A percentile compares a stretch with the other conserved stretches of the same genome.
Evolutionary conservation across 1,140 invertebrate species (phyloP).

Genomic region (Drosophila pachea): DNA sequence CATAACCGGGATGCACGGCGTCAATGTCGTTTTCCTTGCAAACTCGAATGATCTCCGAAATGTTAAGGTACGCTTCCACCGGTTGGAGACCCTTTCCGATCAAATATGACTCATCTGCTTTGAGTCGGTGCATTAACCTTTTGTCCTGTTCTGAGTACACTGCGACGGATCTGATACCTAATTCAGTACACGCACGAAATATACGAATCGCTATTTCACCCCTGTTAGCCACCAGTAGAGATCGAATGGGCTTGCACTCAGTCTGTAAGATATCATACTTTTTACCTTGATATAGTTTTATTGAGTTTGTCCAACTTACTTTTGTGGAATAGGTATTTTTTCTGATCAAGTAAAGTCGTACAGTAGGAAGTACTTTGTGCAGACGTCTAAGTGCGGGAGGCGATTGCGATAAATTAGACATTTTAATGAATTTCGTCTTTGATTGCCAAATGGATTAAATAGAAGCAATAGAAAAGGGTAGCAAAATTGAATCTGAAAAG

Average conservation of each 20-base stretch:
- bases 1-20: slow-evolving; percentile 99
- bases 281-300: too few species aligned
- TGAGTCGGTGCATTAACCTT: slow-evolving; percentile 98
- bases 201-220: slow-evolving; percentile 99
- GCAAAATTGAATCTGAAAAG: too few species aligned
- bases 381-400: too few species aligned
- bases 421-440: too few species aligned
- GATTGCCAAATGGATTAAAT: too few species aligned
- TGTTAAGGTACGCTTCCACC: slow-evolving; percentile 98
- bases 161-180: slow-evolving; percentile 97
- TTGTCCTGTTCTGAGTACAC: slow-evolving; percentile 99
- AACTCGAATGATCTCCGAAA: slow-evolving; percentile 97
- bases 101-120: slow-evolving; percentile 98
- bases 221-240: slow-evolving; percentile 95
- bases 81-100: slow-evolving; percentile 97
- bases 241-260: slow-evolving; percentile 94
- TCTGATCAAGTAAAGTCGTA: too few species aligned
- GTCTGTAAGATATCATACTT: slow-evolving; percentile 52
- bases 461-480: too few species aligned
- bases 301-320: too few species aligned
- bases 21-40: slow-evolving; percentile 98
- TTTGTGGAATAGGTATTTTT: too few species aligned
- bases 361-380: too few species aligned
- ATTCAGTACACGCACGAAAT: slow-evolving; percentile 97
- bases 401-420: too few species aligned